Percentiles rank a stretch among this genome's conserved stretches.
Evolutionary conservation across 1,140 invertebrate species (phyloP).

Genomic region (Atopsyche davidsoni): DNA sequence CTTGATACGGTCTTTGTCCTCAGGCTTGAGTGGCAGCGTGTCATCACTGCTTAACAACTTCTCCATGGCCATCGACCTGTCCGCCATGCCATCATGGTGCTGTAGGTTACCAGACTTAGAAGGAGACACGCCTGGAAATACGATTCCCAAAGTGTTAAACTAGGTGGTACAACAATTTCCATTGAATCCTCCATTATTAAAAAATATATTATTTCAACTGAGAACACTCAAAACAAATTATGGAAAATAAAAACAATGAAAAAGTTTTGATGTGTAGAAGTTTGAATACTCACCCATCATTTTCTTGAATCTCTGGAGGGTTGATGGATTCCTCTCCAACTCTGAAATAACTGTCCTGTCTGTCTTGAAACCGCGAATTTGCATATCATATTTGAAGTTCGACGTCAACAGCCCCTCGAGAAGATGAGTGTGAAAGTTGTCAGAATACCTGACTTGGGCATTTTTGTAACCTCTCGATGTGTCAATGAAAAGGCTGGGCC

Average conservation of each 20-base stretch:
- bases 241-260: too few species aligned
- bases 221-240: slow-evolving; percentile 1
- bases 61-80: slow-evolving; percentile 39
- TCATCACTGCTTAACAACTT: slow-evolving; percentile 37
- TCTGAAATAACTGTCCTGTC: slow-evolving; percentile 63
- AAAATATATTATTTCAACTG: too few species aligned
- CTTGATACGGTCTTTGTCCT: slow-evolving; percentile 67
- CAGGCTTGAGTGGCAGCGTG: slow-evolving; percentile 33
- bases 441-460: slow-evolving; percentile 32
- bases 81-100: slow-evolving; percentile 34
- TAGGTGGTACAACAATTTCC: neutral
- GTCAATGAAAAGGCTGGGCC: slow-evolving; percentile 16
- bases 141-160: neutral
- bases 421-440: slow-evolving; percentile 30
- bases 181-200: too few species aligned
- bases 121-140: slow-evolving; percentile 34
- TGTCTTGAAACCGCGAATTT: slow-evolving; percentile 68
- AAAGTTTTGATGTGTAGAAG: neutral
- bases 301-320: slow-evolving; percentile 54
- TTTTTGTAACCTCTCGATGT: slow-evolving; percentile 17
- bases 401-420: slow-evolving; percentile 31
- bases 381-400: slow-evolving; percentile 46
- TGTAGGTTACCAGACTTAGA: slow-evolving; percentile 16
- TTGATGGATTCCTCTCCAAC: slow-evolving; percentile 59
- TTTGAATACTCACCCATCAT: slow-evolving; percentile 45